Conservation (phyloP, 2,888 invertebrate genomes). For the Microplitis manilae region DNA sequence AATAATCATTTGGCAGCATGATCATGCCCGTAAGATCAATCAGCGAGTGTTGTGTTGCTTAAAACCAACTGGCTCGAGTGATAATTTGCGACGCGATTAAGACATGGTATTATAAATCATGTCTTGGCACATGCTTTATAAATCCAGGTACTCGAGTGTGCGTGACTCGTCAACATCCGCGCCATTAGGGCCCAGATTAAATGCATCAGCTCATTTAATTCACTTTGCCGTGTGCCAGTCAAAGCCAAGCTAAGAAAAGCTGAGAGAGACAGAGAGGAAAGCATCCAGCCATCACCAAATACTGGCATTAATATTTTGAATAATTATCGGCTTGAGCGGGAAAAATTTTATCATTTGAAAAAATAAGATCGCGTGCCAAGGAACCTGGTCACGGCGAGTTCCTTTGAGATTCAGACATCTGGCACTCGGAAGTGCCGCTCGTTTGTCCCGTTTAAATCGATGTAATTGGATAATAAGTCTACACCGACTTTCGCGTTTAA, state of each 20-base stretch:
- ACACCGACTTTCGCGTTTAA: conserved; percentile 53
- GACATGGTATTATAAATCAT: conserved; percentile 60
- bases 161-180: conserved; percentile 60
- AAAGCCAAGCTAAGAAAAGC: too few relatives aligned
- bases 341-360: conserved; percentile 17
- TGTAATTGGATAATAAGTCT: conserved; percentile 66
- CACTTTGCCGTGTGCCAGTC: neutral
- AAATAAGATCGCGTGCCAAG: conserved; percentile 47
- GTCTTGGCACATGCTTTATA: conserved; percentile 50
- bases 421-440: conserved; percentile 64
- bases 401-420: conserved; percentile 61
- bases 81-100: conserved; percentile 65
- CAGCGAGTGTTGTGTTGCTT: conserved; percentile 40
- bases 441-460: conserved; percentile 67
- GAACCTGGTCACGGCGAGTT: conserved; percentile 50
- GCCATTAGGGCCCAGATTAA: conserved; percentile 59
- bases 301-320: too few relatives aligned
- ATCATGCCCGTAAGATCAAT: neutral
- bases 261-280: too few relatives aligned
- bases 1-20: too few relatives aligned
- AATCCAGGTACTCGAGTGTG: conserved; percentile 46
- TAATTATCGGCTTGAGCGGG: too few relatives aligned
- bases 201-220: conserved; percentile 60
- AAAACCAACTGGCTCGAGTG: conserved; percentile 52
- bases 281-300: too few relatives aligned